Conservation (phyloP, 2,113 vertebrate genomes). For the Barbus barbus region DNA sequence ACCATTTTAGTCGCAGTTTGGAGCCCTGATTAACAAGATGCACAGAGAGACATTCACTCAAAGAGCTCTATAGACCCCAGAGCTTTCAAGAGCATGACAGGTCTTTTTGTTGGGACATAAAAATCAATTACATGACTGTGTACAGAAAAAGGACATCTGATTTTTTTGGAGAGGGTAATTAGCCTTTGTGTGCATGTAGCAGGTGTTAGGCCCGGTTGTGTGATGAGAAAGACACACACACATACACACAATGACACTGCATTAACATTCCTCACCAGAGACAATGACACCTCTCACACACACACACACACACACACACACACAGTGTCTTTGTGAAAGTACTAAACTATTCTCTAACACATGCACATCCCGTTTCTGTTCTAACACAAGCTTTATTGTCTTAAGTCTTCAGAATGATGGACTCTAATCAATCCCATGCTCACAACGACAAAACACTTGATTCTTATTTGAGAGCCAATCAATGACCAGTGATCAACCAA, state of each 20-base stretch:
- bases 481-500: not conserved
- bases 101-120: not conserved
- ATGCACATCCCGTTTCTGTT: not conserved
- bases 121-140: conserved; percentile 22
- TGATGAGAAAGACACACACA: not conserved
- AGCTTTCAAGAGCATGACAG: not conserved
- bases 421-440: not conserved
- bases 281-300: not conserved
- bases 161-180: conserved; percentile 29
- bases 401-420: not conserved
- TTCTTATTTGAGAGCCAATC: not conserved
- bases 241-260: not conserved
- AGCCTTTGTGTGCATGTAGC: conserved; percentile 53
- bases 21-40: too few species aligned
- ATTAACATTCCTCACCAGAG: not conserved
- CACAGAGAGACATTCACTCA: not conserved
- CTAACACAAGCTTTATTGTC: not conserved
- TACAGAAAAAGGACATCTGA: not conserved
- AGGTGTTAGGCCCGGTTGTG: not conserved
- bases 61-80: not conserved
- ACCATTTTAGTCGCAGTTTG: too few species aligned
- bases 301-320: not conserved
- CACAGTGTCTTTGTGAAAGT: not conserved
- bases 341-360: not conserved
- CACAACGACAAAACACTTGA: not conserved